These are phyloP conservation scores for Silurus asotus DNA, from an alignment of 2,113 vertebrate species.

Conservation along the genomic window DNA sequence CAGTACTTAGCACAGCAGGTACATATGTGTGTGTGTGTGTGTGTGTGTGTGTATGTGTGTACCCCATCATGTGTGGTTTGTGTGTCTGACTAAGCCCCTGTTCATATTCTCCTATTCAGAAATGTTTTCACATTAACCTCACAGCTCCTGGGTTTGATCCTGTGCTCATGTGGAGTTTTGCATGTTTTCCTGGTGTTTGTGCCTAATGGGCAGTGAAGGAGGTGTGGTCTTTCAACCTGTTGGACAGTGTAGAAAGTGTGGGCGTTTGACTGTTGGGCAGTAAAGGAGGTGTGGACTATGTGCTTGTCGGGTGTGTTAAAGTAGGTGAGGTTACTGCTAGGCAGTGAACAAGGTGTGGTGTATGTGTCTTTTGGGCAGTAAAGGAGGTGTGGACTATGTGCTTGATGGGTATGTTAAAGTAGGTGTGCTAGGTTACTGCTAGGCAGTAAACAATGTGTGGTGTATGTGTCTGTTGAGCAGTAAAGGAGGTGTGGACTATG, in stretches of 20 bases:
- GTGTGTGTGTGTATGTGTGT: slow-evolving; percentile 29
- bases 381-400: neutral
- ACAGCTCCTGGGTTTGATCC: neutral
- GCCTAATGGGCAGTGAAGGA: neutral
- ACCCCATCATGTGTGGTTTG: slow-evolving; percentile 37
- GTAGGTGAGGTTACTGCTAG: neutral
- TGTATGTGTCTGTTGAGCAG: neutral
- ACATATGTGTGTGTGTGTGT: slow-evolving; percentile 42
- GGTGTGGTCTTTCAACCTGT: neutral
- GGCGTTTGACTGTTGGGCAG: neutral
- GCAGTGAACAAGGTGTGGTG: neutral
- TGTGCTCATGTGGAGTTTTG: neutral
- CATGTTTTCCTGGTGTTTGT: neutral
- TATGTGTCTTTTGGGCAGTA: neutral
- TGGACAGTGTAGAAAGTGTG: neutral
- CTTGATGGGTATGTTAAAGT: neutral
- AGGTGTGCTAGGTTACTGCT: neutral
- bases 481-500: neutral
- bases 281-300: neutral
- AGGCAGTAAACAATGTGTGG: neutral
- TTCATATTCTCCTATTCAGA: slow-evolving; percentile 1
- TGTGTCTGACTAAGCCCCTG: slow-evolving; percentile 25
- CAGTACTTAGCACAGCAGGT: slow-evolving; percentile 52
- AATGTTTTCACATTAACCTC: slow-evolving; percentile 1
- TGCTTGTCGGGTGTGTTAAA: neutral